Evolutionary conservation across 2,888 invertebrate genomes (phyloP).

Genomic region (Diarsia brunnea): DNA sequence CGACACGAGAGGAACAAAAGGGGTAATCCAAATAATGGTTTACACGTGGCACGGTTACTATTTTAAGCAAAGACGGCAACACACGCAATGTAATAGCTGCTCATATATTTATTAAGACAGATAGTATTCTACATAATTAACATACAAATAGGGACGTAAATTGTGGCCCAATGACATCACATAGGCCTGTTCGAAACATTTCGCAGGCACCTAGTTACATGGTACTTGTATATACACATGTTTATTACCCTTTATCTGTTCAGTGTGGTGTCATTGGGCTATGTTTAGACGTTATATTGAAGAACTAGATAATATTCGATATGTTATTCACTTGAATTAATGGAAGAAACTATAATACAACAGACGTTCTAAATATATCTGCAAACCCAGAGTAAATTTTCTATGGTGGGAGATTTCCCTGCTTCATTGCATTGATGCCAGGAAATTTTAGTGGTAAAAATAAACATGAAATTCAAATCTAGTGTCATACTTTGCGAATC

Average conservation of each 20-base stretch:
- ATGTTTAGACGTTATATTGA: slow-evolving; percentile 37
- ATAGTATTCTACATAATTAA: background rate
- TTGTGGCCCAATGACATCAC: background rate
- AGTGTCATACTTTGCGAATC: background rate
- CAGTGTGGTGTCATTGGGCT: slow-evolving; percentile 26
- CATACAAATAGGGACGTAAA: background rate
- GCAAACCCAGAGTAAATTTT: background rate
- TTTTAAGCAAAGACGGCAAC: background rate
- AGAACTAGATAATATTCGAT: background rate
- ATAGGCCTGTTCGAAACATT: slow-evolving; percentile 23
- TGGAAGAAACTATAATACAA: background rate
- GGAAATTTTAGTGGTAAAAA: background rate
- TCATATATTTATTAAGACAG: background rate
- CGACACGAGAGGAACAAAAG: background rate
- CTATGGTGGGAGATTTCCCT: background rate
- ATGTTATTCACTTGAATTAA: background rate
- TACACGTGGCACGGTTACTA: background rate
- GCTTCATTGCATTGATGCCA: too few relatives aligned
- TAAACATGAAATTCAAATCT: background rate
- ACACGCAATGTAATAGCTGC: background rate
- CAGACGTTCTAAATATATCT: background rate
- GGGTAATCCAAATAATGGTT: background rate
- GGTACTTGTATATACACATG: slow-evolving; percentile 17
- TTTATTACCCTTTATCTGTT: slow-evolving; percentile 38
- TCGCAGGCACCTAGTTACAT: slow-evolving; percentile 29